Conservation (phyloP, 2,888 invertebrate genomes). For the Melinaea menophilus region DNA sequence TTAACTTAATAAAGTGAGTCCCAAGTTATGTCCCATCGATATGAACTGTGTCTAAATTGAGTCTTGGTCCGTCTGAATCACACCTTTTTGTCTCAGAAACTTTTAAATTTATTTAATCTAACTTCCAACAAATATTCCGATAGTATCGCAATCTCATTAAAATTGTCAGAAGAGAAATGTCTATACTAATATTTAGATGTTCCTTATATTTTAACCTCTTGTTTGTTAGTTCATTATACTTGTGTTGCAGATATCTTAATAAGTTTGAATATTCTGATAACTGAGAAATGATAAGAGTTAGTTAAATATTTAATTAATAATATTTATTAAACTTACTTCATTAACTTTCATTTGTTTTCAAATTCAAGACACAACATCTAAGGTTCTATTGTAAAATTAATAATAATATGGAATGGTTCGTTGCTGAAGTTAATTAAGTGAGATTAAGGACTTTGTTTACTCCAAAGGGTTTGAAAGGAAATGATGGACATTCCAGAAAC, state of each 20-base stretch:
- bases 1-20: slow-evolving; percentile 1
- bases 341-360: no score
- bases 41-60: background rate
- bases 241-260: no score
- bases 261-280: no score
- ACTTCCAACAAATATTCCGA: slow-evolving; percentile 43
- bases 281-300: no score
- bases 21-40: background rate
- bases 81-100: slow-evolving; percentile 38
- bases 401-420: no score
- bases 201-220: background rate
- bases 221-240: no score
- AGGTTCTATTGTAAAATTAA: no score
- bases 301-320: no score
- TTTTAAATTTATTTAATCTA: slow-evolving; percentile 53
- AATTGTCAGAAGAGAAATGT: slow-evolving; percentile 28
- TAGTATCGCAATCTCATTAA: slow-evolving; percentile 45
- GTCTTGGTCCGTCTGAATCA: slow-evolving; percentile 26
- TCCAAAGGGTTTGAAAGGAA: slow-evolving; percentile 1
- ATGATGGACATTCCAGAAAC: slow-evolving; percentile 20
- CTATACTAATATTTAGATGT: slow-evolving; percentile 13
- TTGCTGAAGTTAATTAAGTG: no score
- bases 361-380: no score
- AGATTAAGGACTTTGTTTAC: slow-evolving; percentile 15
- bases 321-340: no score